Evolutionary conservation across 92 coral and sea anemone genomes (phyloP).

Genomic region (Desmophyllum pertusum): DNA sequence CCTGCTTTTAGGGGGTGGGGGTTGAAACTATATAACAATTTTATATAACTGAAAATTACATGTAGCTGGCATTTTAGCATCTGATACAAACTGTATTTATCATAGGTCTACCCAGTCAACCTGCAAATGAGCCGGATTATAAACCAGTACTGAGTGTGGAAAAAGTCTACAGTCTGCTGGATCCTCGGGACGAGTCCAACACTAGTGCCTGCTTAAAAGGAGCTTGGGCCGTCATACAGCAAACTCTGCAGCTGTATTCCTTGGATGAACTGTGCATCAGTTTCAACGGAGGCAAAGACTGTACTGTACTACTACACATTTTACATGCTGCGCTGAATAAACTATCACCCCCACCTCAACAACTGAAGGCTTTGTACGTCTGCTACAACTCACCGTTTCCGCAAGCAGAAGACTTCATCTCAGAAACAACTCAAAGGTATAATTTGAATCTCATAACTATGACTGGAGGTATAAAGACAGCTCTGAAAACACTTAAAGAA

Average conservation of each 20-base stretch:
- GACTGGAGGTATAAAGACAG: conserved; percentile 76
- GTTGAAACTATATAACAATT: too few species aligned
- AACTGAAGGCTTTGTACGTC: conserved; percentile 84
- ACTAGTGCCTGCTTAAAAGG: conserved; percentile 93
- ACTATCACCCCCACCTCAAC: conserved; percentile 33
- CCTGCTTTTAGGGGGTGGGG: too few species aligned
- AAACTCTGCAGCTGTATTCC: conserved; percentile 76
- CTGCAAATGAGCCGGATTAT: background rate
- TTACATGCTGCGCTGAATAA: conserved; percentile 71
- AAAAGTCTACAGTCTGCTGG: conserved; percentile 65
- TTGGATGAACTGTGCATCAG: conserved; percentile 93
- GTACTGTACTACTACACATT: conserved; percentile 85
- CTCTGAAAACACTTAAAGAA: conserved; percentile 70
- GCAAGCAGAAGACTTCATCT: conserved; percentile 91
- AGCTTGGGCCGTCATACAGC: conserved; percentile 95
- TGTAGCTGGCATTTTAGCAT: background rate
- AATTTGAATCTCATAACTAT: conserved; percentile 78
- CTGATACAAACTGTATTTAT: background rate
- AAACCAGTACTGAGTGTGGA: background rate
- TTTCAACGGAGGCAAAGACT: conserved; percentile 98
- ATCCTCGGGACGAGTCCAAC: conserved; percentile 66
- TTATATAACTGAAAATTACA: background rate
- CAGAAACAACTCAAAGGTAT: conserved; percentile 67
- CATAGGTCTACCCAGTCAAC: background rate
- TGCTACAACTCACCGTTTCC: conserved; percentile 82